phyloP scores from a whole-genome alignment of 2,888 invertebrate genomes.

The Ophion ventricosus region DNA sequence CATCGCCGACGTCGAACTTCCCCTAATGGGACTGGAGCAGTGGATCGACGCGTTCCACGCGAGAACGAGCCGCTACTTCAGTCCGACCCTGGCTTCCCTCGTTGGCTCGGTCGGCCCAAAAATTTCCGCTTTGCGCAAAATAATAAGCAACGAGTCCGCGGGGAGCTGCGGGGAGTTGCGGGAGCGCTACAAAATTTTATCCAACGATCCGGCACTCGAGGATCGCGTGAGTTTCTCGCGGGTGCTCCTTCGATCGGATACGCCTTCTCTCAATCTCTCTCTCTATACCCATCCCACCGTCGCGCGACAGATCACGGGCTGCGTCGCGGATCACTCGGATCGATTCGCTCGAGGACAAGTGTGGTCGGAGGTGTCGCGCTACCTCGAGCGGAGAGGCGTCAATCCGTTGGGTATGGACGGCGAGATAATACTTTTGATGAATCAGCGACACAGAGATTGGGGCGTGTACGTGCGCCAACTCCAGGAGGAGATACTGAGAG shows the following conservation, averaged over 20 bases:
- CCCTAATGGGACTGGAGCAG: constrained; percentile 82
- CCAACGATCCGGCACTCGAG: constrained; percentile 72
- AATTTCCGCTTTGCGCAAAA: constrained; percentile 82
- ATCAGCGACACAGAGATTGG: constrained; percentile 80
- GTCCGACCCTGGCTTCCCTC: constrained; percentile 81
- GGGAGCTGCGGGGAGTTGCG: constrained; percentile 78
- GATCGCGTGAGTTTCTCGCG: constrained; percentile 78
- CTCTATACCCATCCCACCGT: neutral
- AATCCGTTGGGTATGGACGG: constrained; percentile 80
- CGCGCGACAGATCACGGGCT: constrained; percentile 80
- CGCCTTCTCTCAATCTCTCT: neutral
- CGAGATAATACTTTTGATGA: constrained; percentile 79
- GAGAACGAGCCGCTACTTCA: constrained; percentile 73
- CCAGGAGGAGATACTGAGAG: constrained; percentile 77
- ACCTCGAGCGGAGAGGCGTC: constrained; percentile 79
- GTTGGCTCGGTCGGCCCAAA: constrained; percentile 83
- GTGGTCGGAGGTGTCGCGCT: constrained; percentile 82
- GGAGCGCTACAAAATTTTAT: constrained; percentile 81
- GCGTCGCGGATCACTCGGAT: constrained; percentile 82
- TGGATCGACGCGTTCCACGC: constrained; percentile 76
- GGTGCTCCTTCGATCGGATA: neutral
- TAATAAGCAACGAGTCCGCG: constrained; percentile 78
- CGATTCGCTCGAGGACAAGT: constrained; percentile 83
- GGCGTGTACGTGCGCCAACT: constrained; percentile 76
- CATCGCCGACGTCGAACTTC: constrained; percentile 80